Evolutionary conservation across 2,113 vertebrate genomes (phyloP).

Genomic region (Edolisoma coerulescens): DNA sequence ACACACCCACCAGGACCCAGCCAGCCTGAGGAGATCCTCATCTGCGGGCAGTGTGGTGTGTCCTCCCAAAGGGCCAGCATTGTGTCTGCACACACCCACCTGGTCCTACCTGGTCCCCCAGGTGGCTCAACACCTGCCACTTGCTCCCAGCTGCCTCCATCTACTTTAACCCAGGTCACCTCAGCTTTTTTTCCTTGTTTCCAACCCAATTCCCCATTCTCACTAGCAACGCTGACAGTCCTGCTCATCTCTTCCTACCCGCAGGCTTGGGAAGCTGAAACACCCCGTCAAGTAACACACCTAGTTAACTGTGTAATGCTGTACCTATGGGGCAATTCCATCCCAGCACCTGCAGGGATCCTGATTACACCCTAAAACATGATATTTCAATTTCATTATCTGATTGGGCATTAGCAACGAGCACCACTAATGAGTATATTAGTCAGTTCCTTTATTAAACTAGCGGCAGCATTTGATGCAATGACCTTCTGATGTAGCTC

Average conservation of each 20-base stretch:
- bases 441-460: slow-evolving; percentile 63
- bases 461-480: slow-evolving; percentile 56
- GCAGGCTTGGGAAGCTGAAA: slow-evolving; percentile 60
- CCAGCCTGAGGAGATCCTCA: background rate
- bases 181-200: background rate
- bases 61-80: background rate
- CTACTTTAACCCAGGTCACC: background rate
- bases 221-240: background rate
- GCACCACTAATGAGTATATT: slow-evolving; percentile 52
- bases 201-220: background rate
- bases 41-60: background rate
- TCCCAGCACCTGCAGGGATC: slow-evolving; percentile 49
- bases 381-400: slow-evolving; percentile 63
- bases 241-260: slow-evolving; percentile 58
- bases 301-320: slow-evolving; percentile 65
- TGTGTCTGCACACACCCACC: background rate
- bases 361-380: slow-evolving; percentile 63
- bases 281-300: slow-evolving; percentile 39
- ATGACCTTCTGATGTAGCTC: slow-evolving; percentile 51
- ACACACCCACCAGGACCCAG: background rate
- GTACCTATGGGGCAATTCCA: slow-evolving; percentile 65
- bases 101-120: background rate
- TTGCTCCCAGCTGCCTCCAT: background rate
- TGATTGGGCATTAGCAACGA: slow-evolving; percentile 41
- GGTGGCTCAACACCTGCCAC: background rate